Evolutionary conservation across 2,797 vertebrate species (phyloP).

Genomic region (Uromys caudimaculatus): DNA sequence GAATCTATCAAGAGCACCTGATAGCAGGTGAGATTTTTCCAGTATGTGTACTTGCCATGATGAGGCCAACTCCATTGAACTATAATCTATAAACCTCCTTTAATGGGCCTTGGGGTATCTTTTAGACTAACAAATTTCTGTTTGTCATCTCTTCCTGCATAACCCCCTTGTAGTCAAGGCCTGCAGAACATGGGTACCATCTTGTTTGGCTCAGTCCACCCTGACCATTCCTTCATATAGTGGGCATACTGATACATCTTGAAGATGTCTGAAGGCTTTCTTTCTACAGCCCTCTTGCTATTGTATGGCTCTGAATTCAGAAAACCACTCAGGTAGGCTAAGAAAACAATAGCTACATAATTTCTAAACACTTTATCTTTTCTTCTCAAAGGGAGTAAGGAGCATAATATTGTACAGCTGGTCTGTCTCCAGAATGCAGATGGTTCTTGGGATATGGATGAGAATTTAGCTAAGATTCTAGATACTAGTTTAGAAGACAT

Average conservation of each 20-base stretch:
- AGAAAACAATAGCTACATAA: not conserved
- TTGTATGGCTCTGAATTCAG: not conserved
- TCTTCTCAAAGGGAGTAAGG: not conserved
- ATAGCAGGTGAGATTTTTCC: not conserved
- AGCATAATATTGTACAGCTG: constrained; percentile 82
- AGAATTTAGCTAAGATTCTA: constrained; percentile 83
- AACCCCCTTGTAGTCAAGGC: not conserved
- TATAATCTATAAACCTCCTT: not conserved
- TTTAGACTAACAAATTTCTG: no score
- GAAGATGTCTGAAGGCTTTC: not conserved
- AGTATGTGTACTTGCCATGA: not conserved
- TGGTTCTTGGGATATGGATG: constrained; percentile 88
- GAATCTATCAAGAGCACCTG: not conserved
- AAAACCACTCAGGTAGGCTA: not conserved
- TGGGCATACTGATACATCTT: not conserved
- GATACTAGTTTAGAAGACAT: constrained; percentile 83
- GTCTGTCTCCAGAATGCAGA: constrained; percentile 89
- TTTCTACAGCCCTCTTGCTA: not conserved
- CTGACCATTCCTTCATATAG: not conserved
- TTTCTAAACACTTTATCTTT: not conserved
- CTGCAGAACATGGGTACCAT: not conserved
- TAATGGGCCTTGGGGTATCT: not conserved
- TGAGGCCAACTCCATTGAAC: not conserved
- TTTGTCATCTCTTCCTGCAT: not conserved
- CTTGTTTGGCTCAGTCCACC: not conserved